These are phyloP conservation scores for Nephrotoma appendiculata DNA, from an alignment of 2,888 invertebrate genomes.

Conservation along the genomic window DNA sequence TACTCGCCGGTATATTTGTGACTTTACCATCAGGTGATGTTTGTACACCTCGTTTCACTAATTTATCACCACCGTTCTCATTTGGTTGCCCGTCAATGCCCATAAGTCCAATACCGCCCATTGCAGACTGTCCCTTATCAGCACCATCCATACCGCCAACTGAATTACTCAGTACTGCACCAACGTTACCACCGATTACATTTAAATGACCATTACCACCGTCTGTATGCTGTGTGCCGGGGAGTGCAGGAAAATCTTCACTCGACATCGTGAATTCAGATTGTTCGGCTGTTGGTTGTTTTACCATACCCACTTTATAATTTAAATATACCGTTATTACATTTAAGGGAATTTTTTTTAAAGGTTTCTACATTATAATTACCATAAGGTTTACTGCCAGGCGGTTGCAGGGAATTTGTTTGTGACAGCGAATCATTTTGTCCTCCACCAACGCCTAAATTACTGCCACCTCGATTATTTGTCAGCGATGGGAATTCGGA, in stretches of 20 bases:
- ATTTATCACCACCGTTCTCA: constrained; percentile 31
- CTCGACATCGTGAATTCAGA: constrained; percentile 95
- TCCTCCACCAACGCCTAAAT: constrained; percentile 34
- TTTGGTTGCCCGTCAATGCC: constrained; percentile 8
- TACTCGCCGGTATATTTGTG: constrained; percentile 94
- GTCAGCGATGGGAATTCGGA: constrained; percentile 89
- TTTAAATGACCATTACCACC: constrained; percentile 38
- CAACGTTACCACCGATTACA: constrained; percentile 14
- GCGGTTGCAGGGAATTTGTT: constrained; percentile 71
- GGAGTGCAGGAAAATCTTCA: constrained; percentile 98
- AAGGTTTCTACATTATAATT: constrained; percentile 23
- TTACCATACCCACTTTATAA: constrained; percentile 74
- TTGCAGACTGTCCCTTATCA: constrained; percentile 21
- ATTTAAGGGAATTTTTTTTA: neutral
- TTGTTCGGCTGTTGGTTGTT: constrained; percentile 83
- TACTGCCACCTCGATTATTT: constrained; percentile 46
- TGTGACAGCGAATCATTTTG: constrained; percentile 65
- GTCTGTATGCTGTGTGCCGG: constrained; percentile 70
- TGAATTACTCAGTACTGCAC: constrained; percentile 3
- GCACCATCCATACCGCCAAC: constrained; percentile 21
- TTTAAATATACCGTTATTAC: constrained; percentile 1
- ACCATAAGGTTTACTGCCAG: constrained; percentile 88
- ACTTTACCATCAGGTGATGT: constrained; percentile 94
- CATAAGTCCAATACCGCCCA: constrained; percentile 14
- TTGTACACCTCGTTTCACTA: constrained; percentile 72